Conservation (phyloP, 2,888 invertebrate species). For the Spodoptera littoralis region DNA sequence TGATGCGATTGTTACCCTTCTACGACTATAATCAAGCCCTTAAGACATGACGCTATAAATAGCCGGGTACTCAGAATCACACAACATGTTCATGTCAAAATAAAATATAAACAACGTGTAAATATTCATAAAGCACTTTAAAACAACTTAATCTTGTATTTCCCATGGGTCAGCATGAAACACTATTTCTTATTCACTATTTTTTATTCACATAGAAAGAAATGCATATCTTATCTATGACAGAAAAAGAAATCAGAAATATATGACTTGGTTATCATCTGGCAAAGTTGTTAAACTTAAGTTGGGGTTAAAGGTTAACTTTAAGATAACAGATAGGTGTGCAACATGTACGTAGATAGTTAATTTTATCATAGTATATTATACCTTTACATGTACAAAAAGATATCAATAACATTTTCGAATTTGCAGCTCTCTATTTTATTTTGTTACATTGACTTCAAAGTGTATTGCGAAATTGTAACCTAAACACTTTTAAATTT, state of each 20-base stretch:
- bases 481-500: too few relatives aligned
- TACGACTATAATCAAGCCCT: too few relatives aligned
- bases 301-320: slow-evolving; percentile 36
- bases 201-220: slow-evolving; percentile 18
- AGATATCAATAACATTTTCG: too few relatives aligned
- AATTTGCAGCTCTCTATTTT: too few relatives aligned
- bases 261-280: slow-evolving; percentile 36
- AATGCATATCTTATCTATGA: slow-evolving; percentile 39
- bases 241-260: slow-evolving; percentile 40
- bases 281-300: slow-evolving; percentile 32
- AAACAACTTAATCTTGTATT: slow-evolving; percentile 1
- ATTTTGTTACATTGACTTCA: too few relatives aligned
- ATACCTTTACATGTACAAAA: background rate
- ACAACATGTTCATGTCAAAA: too few relatives aligned
- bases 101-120: too few relatives aligned
- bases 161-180: slow-evolving; percentile 10
- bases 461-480: too few relatives aligned
- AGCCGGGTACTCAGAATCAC: too few relatives aligned
- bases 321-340: slow-evolving; percentile 37
- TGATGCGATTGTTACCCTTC: too few relatives aligned
- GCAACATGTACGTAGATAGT: slow-evolving; percentile 22
- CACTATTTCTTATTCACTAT: slow-evolving; percentile 1
- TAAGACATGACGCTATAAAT: too few relatives aligned
- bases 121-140: too few relatives aligned
- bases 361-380: slow-evolving; percentile 8